These are phyloP conservation scores for Congeria kusceri DNA, from an alignment of 2,888 invertebrate species.

Conservation along the genomic window DNA sequence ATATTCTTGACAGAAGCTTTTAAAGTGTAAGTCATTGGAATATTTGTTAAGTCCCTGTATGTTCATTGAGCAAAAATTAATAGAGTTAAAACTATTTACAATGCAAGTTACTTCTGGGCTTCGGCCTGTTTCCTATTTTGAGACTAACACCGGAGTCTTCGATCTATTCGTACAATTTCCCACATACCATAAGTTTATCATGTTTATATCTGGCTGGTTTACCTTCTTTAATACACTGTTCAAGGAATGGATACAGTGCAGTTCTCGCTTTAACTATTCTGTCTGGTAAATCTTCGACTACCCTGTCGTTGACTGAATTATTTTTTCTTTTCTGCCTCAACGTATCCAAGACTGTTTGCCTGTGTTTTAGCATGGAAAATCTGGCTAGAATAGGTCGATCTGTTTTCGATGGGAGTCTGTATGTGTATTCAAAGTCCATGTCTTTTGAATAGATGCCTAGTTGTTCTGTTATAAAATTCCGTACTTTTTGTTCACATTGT, in stretches of 20 bases:
- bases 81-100: not conserved
- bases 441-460: not conserved
- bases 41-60: conserved; percentile 3
- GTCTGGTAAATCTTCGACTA: not conserved
- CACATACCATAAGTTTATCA: not conserved
- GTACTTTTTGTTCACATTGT: not conserved
- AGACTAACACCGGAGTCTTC: not conserved
- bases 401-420: not conserved
- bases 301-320: not conserved
- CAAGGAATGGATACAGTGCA: conserved; percentile 1
- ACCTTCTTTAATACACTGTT: not conserved
- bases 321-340: not conserved
- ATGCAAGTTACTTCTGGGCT: not conserved
- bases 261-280: not conserved
- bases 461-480: not conserved
- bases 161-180: not conserved
- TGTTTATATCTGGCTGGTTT: not conserved
- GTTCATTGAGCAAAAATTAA: not conserved
- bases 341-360: not conserved
- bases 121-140: not conserved
- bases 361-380: not conserved
- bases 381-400: not conserved
- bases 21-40: too few relatives aligned
- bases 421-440: not conserved
- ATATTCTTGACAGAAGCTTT: too few relatives aligned